Conservation (phyloP, 2,797 vertebrate genomes). For the Pangasius krempfi region DNA sequence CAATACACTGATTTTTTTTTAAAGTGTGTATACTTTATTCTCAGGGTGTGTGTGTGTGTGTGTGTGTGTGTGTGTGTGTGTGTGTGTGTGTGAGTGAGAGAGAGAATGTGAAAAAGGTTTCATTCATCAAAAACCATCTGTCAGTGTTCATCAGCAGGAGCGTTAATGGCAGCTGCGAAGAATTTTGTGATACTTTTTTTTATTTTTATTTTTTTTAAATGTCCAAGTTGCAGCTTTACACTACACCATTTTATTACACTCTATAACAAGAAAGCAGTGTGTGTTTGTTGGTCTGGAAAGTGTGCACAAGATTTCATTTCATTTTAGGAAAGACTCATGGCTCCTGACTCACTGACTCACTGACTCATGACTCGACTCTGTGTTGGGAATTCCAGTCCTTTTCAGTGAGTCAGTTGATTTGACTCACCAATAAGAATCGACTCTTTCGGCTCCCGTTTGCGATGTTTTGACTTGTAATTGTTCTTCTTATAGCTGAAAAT, state of each 20-base stretch:
- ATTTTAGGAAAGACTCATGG: background rate
- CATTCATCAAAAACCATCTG: background rate
- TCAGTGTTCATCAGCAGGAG: background rate
- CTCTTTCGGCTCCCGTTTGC: background rate
- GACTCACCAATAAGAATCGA: background rate
- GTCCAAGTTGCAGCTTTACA: background rate
- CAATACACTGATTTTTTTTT: background rate
- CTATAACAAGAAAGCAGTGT: background rate
- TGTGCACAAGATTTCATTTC: background rate
- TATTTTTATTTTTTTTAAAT: background rate
- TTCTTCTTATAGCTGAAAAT: background rate
- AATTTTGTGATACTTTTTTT: background rate
- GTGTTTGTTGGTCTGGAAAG: background rate
- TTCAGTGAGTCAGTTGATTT: background rate
- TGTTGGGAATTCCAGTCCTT: background rate
- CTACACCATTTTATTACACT: background rate
- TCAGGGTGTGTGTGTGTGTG: background rate
- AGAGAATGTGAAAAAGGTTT: background rate
- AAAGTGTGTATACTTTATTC: conserved; percentile 12
- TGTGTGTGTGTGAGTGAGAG: background rate
- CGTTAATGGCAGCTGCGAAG: background rate
- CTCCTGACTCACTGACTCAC: background rate
- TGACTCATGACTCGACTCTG: background rate
- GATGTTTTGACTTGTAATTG: background rate
- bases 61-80: conserved; percentile 2